Percentiles rank a stretch among this genome's conserved stretches.
These are phyloP conservation scores for Urechis unicinctus DNA, from an alignment of 2,888 invertebrate species.

Conservation along the genomic window DNA sequence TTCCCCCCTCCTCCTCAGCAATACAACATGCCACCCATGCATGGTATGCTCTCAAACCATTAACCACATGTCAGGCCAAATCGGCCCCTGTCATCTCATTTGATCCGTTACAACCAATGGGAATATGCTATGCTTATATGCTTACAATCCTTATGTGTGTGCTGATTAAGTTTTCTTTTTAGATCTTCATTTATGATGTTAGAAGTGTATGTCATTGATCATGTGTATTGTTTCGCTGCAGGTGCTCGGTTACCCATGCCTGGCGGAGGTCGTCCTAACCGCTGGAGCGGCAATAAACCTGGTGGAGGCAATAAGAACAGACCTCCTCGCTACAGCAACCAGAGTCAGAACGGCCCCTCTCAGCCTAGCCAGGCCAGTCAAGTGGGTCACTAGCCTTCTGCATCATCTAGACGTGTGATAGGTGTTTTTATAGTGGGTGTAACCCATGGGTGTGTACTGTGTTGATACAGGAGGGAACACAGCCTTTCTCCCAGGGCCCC, in stretches of 20 bases:
- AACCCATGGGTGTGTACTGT: too few species aligned
- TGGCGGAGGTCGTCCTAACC: background rate
- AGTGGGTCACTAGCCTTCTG: too few species aligned
- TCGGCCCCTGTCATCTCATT: too few species aligned
- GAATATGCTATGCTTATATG: too few species aligned
- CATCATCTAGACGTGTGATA: too few species aligned
- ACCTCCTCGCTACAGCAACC: slow-evolving; percentile 45
- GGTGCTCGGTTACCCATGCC: background rate
- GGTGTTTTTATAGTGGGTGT: too few species aligned
- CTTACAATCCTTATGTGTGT: too few species aligned
- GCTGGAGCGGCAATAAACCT: background rate
- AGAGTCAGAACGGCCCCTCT: slow-evolving; percentile 5
- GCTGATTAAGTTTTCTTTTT: too few species aligned
- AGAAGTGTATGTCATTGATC: background rate
- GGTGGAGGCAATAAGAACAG: slow-evolving; percentile 52
- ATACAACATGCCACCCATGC: slow-evolving; percentile 12
- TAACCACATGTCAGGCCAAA: background rate
- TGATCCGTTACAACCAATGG: too few species aligned
- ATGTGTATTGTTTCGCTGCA: background rate
- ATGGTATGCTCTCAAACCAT: background rate
- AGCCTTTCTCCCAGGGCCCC: slow-evolving; percentile 26
- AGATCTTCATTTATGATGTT: too few species aligned
- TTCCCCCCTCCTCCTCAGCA: slow-evolving; percentile 62
- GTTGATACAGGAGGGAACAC: too few species aligned
- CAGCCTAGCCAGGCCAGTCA: slow-evolving; percentile 34